Conservation (phyloP, 2,113 vertebrate species). For the Hippocampus mohnikei region DNA sequence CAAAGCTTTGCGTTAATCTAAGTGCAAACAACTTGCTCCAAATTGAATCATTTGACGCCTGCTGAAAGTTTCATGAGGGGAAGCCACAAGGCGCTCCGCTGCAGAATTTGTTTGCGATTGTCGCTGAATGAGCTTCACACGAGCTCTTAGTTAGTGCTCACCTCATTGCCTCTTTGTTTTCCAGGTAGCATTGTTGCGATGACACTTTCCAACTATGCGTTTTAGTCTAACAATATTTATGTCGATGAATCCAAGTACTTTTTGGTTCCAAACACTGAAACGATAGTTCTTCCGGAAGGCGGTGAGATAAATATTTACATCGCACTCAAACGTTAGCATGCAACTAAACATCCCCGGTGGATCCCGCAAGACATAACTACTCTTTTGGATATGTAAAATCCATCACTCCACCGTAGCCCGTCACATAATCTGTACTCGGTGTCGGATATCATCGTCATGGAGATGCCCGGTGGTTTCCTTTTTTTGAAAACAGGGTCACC, state of each 20-base stretch:
- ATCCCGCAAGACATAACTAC: background rate
- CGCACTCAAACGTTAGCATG: background rate
- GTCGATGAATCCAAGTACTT: background rate
- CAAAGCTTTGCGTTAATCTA: slow-evolving; percentile 50
- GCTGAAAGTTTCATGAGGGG: slow-evolving; percentile 69
- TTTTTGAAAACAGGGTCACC: background rate
- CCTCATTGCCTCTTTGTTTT: slow-evolving; percentile 24
- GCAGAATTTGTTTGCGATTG: slow-evolving; percentile 32
- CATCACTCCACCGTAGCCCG: slow-evolving; percentile 13
- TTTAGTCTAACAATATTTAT: background rate
- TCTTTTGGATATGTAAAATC: background rate
- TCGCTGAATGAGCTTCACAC: slow-evolving; percentile 22
- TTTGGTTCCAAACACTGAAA: background rate
- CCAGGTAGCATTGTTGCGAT: slow-evolving; percentile 17
- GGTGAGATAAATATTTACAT: too few species aligned
- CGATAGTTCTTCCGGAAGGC: background rate
- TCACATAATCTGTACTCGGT: slow-evolving; percentile 4
- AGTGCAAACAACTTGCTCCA: slow-evolving; percentile 31
- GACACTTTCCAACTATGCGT: slow-evolving; percentile 6
- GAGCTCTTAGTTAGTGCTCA: slow-evolving; percentile 21
- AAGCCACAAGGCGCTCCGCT: slow-evolving; percentile 32
- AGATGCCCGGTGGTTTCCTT: slow-evolving; percentile 10
- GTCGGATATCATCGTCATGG: background rate
- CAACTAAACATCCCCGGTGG: background rate
- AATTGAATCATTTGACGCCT: slow-evolving; percentile 63